Evolutionary conservation across 2,888 invertebrate genomes (phyloP), one percentile per base, ranked within the genome.

Genomic region (Ochropleura plecta): DNA sequence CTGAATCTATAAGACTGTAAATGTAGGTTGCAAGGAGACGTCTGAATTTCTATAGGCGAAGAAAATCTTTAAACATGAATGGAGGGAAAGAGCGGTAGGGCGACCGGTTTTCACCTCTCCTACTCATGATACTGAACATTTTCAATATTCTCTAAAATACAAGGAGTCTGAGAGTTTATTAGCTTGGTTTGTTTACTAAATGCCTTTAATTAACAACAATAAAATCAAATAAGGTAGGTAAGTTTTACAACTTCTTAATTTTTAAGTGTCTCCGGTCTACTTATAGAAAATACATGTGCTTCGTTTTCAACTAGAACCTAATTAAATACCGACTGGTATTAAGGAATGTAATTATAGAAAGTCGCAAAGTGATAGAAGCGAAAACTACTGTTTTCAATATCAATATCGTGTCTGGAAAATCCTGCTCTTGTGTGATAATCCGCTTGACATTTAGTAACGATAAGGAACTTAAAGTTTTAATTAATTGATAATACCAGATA

Each of bases 311-410:
- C 66, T 69, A 63, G 65, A 72, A 72, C 53, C 55, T 77, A 79
- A 83, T 78, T 75, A 70, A 69, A 59, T 69, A 42, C 60, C 20
- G 68, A 70, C 81, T 55, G 65, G 55, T 63, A 64, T 59, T 73
- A 75, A 67, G 55, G 53, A 67, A 79, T 46, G 60, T 65, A 75
- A 77, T 81, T 81, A 81, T 78, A 77, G 82, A 84, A 84, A 84
- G 82, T 75, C 69, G 51, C 59, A n/a, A n/a, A 51, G 30, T 51
- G 59, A 62, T 57, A 63, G 53, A 62, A 66, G 69, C 67, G 59
- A 76, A 79, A 73, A 76, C 68, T 18, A 72, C 69, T 63, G 59
- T 73, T 73, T 70, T 71, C 53, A 62, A 63, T 78, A 70, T 69
- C 20, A 78, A 40, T 60, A 53, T 49, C 53, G 71, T 55, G 8